Conservation (phyloP, 2,113 vertebrate species). For the Mus musculus region DNA sequence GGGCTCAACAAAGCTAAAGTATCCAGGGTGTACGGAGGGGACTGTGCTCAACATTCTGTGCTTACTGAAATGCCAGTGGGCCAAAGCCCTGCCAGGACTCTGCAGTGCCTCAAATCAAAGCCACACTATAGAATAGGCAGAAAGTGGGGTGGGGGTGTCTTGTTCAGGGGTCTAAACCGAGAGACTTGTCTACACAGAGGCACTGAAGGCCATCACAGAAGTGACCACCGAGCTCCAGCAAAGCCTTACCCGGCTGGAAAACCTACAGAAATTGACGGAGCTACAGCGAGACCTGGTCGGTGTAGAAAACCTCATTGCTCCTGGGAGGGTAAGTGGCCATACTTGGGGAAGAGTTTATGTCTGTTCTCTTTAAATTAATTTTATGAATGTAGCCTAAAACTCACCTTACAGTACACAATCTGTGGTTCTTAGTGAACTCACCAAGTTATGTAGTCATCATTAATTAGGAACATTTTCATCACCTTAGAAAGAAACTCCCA, state of each 20-base stretch:
- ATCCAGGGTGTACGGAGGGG: background rate
- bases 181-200: slow-evolving; percentile 86
- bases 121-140: background rate
- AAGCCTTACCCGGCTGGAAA: slow-evolving; percentile 95
- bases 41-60: no score
- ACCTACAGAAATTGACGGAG: slow-evolving; percentile 97
- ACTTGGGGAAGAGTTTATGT: background rate
- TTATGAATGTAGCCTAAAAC: background rate
- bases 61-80: background rate
- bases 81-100: background rate
- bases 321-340: slow-evolving; percentile 90
- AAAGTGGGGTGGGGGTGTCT: background rate
- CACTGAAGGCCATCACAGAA: slow-evolving; percentile 92
- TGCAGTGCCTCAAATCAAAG: background rate
- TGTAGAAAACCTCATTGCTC: slow-evolving; percentile 91
- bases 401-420: rapidly evolving
- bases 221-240: slow-evolving; percentile 92
- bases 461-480: background rate
- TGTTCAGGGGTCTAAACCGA: background rate
- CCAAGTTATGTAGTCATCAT: background rate
- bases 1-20: background rate
- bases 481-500: background rate
- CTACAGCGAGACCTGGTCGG: slow-evolving; percentile 96
- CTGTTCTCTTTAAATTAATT: background rate
- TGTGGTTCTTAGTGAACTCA: no score